Base-by-base conservation (phyloP, 2,797 vertebrate species). In the Nyctibius grandis region DNA sequence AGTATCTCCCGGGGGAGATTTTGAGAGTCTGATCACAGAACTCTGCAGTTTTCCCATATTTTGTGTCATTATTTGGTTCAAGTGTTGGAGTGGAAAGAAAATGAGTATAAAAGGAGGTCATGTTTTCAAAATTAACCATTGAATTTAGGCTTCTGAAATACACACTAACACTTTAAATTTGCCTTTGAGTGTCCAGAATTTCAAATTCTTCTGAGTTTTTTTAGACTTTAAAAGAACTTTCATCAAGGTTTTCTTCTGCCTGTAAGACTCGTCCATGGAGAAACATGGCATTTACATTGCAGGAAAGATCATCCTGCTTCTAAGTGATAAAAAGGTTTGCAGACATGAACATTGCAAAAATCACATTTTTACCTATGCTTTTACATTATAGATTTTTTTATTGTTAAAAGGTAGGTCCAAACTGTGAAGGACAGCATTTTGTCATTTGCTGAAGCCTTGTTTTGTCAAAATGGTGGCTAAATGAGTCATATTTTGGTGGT, bases 111-210 rank as follows among this genome's bases (percentile, higher is more conserved):
- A 89, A 83, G 36, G 42, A 65, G 13, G 73, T 72, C 50, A 40
- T 1, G 1, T 81, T 95, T 94, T 91, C 85, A 89, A 84, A 93
- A 88, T 0, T 60, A 53, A 51, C 29, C 22, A 15, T 14, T 89
- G 82, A 93, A 73, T 80, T 74, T 74, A 60, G 33, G 42, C 28
- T 89, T 84, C 60, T 93, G 65, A 92, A 96, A 93, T 75, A 93
- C 51, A 28, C 13, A 85, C 88, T 81, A 60, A 48, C 15, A 25
- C 15, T 28, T 42, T 44, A 38, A n/a, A 81, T 89, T 91, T 93
- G 44, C n/a, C 54, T 91, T 65, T 56, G 11, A 88, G 12, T 63
- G 40, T 47, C 63, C 47, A 90, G 47, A 79, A 44, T 77, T 95
- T 91, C 76, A 38, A 61, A 3, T 42, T 75, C 42, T 85, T 89